Evolutionary conservation across 2,113 vertebrate genomes (phyloP).

Genomic region (Myodes glareolus): DNA sequence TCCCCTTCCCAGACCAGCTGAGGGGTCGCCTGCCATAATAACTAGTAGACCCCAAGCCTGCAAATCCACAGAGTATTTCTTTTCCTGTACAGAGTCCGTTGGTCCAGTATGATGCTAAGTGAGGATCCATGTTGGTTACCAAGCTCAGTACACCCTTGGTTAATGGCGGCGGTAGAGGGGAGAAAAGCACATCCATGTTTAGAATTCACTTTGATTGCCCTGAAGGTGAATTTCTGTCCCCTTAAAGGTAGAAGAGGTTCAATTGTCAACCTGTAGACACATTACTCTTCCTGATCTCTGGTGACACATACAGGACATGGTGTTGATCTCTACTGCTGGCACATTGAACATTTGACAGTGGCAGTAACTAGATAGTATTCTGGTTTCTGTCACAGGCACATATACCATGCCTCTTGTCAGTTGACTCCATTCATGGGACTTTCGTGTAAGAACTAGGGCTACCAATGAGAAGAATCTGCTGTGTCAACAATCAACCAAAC

Average conservation of each 20-base stretch:
- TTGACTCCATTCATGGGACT: too few relatives aligned
- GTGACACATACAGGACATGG: too few relatives aligned
- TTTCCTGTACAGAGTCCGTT: neutral
- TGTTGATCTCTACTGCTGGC: too few relatives aligned
- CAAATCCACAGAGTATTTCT: neutral
- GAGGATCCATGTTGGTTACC: neutral
- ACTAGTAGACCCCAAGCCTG: neutral
- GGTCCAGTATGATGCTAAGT: neutral
- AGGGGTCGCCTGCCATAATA: neutral
- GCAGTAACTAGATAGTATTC: too few relatives aligned
- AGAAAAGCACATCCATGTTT: neutral
- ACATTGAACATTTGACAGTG: too few relatives aligned
- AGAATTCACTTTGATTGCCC: neutral
- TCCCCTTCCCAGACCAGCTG: neutral
- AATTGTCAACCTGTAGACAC: neutral
- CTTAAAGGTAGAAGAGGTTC: neutral
- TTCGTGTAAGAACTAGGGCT: too few relatives aligned
- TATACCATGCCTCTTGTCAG: too few relatives aligned
- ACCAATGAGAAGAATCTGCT: too few relatives aligned
- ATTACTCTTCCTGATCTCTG: too few relatives aligned
- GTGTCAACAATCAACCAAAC: too few relatives aligned
- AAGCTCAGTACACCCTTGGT: neutral
- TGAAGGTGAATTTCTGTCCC: neutral
- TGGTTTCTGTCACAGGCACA: too few relatives aligned
- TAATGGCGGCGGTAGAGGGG: neutral